These are phyloP conservation scores for Iselma pallidipennis DNA, from an alignment of 2,888 invertebrate species.

Conservation along the genomic window DNA sequence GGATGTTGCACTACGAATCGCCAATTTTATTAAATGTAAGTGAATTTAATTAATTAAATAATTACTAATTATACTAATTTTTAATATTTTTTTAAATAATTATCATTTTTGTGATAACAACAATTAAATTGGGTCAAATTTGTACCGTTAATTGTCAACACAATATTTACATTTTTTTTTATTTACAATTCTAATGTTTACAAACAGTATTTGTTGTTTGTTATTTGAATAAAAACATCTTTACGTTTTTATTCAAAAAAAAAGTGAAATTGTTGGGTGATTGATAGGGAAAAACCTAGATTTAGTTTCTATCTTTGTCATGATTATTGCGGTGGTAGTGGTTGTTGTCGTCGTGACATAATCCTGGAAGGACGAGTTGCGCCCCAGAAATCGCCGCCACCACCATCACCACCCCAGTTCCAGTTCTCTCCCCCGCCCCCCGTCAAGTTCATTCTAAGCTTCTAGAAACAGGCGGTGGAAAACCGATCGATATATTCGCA, in stretches of 20 bases:
- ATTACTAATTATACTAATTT: neutral
- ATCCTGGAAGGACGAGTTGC: constrained; percentile 6
- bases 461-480: constrained; percentile 4
- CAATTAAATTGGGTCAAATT: neutral
- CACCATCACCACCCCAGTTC: constrained; percentile 21
- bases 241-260: neutral
- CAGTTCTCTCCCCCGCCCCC: constrained; percentile 7
- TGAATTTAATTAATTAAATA: neutral
- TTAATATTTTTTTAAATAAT: neutral
- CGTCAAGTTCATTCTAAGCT: constrained; percentile 18
- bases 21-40: neutral
- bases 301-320: neutral
- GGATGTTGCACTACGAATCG: neutral
- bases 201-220: too few species aligned
- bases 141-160: neutral
- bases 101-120: neutral
- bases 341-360: neutral
- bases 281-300: too few species aligned
- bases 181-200: too few species aligned
- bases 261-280: too few species aligned
- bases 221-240: too few species aligned
- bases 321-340: too few species aligned
- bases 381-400: constrained; percentile 12
- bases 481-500: constrained; percentile 22
- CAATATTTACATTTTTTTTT: too few species aligned